Evolutionary conservation across 2,888 invertebrate genomes (phyloP).

Genomic region (Glyphotaelius pellucidus): DNA sequence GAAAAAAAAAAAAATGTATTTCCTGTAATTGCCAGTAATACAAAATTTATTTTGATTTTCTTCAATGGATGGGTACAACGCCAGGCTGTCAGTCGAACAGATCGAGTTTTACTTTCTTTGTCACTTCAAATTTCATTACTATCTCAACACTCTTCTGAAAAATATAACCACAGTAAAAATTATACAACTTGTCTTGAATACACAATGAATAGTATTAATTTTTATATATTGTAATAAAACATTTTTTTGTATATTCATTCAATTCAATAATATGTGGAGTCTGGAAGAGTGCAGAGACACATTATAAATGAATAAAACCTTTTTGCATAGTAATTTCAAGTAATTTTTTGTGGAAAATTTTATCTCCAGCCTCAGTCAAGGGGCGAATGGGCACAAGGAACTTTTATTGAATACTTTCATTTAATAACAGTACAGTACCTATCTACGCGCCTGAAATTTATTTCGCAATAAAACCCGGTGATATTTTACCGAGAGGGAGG

Average conservation of each 20-base stretch:
- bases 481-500: conserved; percentile 13
- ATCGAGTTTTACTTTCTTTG: background rate
- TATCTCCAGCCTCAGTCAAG: background rate
- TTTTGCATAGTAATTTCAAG: background rate
- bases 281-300: too few species aligned
- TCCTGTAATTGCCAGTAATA: too few species aligned
- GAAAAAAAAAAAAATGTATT: too few species aligned
- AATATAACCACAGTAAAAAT: too few species aligned
- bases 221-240: too few species aligned
- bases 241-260: too few species aligned
- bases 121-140: background rate
- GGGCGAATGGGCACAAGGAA: background rate
- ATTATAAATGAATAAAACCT: background rate
- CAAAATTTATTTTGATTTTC: too few species aligned
- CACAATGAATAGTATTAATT: too few species aligned
- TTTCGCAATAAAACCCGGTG: conserved; percentile 4
- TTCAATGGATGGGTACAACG: background rate
- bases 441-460: background rate
- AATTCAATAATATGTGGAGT: too few species aligned
- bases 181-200: too few species aligned
- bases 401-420: background rate
- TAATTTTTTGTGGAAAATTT: background rate
- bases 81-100: background rate
- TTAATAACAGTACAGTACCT: background rate
- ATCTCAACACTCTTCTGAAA: background rate